Base-by-base conservation (phyloP, 2,113 vertebrate species). In the Potamarius usumacintae region DNA sequence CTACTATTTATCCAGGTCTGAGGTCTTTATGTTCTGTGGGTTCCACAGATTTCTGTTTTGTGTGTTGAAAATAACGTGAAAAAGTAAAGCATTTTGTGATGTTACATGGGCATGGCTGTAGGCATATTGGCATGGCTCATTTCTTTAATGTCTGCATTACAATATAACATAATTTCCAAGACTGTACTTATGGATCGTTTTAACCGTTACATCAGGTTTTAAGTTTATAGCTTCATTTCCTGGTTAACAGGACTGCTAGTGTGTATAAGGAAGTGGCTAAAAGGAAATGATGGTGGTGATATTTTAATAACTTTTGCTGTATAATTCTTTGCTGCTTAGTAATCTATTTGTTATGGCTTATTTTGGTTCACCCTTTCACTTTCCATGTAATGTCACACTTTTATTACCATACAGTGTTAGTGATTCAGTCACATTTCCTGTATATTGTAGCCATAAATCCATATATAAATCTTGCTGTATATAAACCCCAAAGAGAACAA, bases 51-150 rank as follows among this genome's bases (percentile, higher is more conserved):
- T 57, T 65, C 60, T 77, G 58, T 88, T 90, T 86, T 74, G 72
- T 81, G 78, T 55, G 27, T 62, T 93, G 91, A 81, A 94, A 94
- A 92, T 94, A 93, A 94, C 95, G 84, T 57, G 89, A 94, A 94
- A 94, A 93, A 74, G 14, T n/a, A 67, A 42, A n/a, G 58, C 65
- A 83, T 42, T 83, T 79, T 79, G 25, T 57, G 2, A 14, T 27
- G 76, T 25, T 12, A 78, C 7, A 15, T 53, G 53, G n/a, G n/a
- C 7, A 8, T 18, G 6, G 6, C 22, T 78, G 25, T 5, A 8
- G 25, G 6, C 18, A 11, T 55, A 1, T 52, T 42, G 34, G 34
- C 34, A 42, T 42, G 34, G 34, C 2, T 78, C 12, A 53, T 79
- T 17, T 79, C 5, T 55, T 0, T 55, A 25, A 34, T 4, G 3